Conservation (phyloP, 1,140 invertebrate species). For the Euschistus heros region DNA sequence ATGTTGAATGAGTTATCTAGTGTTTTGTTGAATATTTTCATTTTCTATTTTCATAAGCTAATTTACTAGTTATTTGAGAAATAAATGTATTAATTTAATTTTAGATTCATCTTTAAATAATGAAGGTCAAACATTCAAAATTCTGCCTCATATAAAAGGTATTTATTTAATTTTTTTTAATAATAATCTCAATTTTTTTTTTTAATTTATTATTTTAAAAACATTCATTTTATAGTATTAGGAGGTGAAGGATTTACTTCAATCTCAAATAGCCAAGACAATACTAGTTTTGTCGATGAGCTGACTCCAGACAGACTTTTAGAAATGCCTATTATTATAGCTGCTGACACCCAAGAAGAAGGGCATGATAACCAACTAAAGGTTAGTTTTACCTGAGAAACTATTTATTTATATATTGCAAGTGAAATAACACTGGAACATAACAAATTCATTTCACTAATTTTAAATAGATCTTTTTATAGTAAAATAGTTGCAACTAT, state of each 20-base stretch:
- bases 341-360: constrained; percentile 10
- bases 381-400: background rate
- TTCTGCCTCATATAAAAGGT: constrained; percentile 15
- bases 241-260: constrained; percentile 9
- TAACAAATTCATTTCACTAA: background rate
- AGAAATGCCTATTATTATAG: constrained; percentile 26
- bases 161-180: constrained; percentile 3
- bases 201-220: too few relatives aligned
- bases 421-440: background rate
- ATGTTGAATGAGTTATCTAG: too few relatives aligned
- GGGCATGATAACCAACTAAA: background rate
- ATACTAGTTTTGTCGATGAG: constrained; percentile 17
- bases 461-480: background rate
- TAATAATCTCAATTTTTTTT: background rate
- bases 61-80: background rate
- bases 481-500: background rate
- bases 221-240: constrained; percentile 9
- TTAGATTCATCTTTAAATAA: constrained; percentile 5
- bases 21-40: too few relatives aligned
- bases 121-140: constrained; percentile 4
- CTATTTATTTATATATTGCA: background rate
- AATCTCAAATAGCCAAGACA: background rate
- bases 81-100: constrained; percentile 1
- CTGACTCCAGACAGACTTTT: constrained; percentile 24
- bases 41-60: too few relatives aligned